Conservation (phyloP, 2,888 invertebrate species). For the Diplolepis rosae region DNA sequence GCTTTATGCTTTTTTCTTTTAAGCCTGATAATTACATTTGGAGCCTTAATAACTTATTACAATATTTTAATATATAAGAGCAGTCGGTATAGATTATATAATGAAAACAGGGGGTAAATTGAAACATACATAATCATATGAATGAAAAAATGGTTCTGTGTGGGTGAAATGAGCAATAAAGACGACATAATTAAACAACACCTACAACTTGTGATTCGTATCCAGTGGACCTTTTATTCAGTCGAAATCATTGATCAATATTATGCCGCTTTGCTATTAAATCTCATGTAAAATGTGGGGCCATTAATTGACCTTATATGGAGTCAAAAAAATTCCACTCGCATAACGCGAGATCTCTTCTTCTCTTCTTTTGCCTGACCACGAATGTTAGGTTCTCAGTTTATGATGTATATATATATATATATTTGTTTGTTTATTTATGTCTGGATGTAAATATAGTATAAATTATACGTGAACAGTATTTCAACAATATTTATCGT, state of each 20-base stretch:
- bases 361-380: not conserved
- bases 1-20: too few relatives aligned
- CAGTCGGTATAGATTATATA: not conserved
- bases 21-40: too few relatives aligned
- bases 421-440: too few relatives aligned
- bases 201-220: not conserved
- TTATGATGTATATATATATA: slow-evolving; percentile 3
- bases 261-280: not conserved
- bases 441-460: too few relatives aligned
- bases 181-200: slow-evolving; percentile 1
- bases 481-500: slow-evolving; percentile 12
- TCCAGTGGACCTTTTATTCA: not conserved
- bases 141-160: not conserved
- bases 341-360: not conserved
- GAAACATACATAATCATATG: not conserved
- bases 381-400: not conserved
- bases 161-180: not conserved
- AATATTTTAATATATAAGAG: not conserved
- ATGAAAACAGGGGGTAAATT: not conserved
- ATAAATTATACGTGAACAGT: slow-evolving; percentile 13
- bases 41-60: too few relatives aligned
- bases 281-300: slow-evolving; percentile 7
- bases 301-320: slow-evolving; percentile 6
- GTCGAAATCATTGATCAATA: not conserved
- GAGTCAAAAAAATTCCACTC: slow-evolving; percentile 2